Evolutionary conservation across 2,888 invertebrate species (phyloP), one percentile per base, ranked within the genome.

Genomic region (Cephus sareptanus): DNA sequence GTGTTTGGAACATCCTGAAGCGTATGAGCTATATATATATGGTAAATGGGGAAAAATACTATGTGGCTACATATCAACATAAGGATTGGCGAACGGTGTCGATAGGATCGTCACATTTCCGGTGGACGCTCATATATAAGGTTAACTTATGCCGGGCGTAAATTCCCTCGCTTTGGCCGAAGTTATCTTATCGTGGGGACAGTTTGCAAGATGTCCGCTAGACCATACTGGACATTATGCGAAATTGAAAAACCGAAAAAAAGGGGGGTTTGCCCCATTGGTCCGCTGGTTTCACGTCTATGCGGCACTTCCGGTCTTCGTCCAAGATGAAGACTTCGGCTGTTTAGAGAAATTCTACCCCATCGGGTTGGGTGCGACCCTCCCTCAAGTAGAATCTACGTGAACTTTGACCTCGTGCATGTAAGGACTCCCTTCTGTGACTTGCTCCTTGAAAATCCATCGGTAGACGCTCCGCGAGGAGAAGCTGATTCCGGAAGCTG

Each of bases 71-170:
- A 89, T 88, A 88, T 89, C 89, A 56, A 89, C 83, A 82, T 81
- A 76, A 69, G 87, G 85, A 87, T 87, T 83, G 85, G 82, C 83
- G 81, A 80, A 82, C 77, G 56, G 71, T 76, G 73, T 75, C 84
- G 91, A 91, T 91, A 91, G 83, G 87, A 91, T 91, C 91, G 87
- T 89, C 90, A 88, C 90, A 91, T 91, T 91, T 91, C 91, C 91
- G 86, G 89, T 89, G 88, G 89, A 87, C 88, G 88, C 88, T 89
- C 90, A 87, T 90, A 90, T 91, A 91, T 90, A 90, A 89, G 87
- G 89, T 80, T 85, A 90, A 91, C 90, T 90, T 89, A 89, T 90
- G 90, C 87, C 90, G 86, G 87, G 86, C 90, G 88, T 89, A 89
- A 90, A 90, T 90, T 89, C 87, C 83, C 83, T 84, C 85, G 85